Conservation (phyloP, 2,113 vertebrate species). For the Prunella fulvescens region DNA sequence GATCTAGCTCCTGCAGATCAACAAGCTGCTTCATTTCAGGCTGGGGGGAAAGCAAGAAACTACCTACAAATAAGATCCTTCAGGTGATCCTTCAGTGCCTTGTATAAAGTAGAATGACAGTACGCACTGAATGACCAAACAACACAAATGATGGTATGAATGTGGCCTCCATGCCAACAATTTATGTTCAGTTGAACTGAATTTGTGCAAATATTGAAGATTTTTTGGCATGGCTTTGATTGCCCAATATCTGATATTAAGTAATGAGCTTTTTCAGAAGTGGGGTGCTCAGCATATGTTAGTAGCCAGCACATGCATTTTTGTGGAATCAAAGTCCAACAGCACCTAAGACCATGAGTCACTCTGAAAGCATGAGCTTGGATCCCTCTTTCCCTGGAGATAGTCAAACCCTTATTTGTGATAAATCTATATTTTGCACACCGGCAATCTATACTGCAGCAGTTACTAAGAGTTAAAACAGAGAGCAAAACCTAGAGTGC, state of each 20-base stretch:
- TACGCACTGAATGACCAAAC: accelerated
- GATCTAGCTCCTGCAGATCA: background rate
- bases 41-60: background rate
- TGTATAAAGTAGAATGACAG: background rate
- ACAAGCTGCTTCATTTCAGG: background rate
- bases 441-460: background rate
- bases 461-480: constrained; percentile 63
- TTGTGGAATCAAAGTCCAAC: background rate
- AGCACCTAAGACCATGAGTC: background rate
- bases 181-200: background rate
- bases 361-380: constrained; percentile 23
- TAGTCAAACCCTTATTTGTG: background rate
- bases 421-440: constrained; percentile 40
- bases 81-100: background rate
- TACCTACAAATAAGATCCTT: background rate
- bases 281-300: background rate
- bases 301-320: background rate
- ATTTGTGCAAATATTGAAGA: background rate
- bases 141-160: accelerated
- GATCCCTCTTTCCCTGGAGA: background rate
- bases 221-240: background rate
- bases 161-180: background rate
- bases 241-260: background rate
- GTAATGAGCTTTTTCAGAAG: background rate
- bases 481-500: constrained; percentile 53